Evolutionary conservation across 2,888 invertebrate species (phyloP).

Genomic region (Cerceris ruficornis): DNA sequence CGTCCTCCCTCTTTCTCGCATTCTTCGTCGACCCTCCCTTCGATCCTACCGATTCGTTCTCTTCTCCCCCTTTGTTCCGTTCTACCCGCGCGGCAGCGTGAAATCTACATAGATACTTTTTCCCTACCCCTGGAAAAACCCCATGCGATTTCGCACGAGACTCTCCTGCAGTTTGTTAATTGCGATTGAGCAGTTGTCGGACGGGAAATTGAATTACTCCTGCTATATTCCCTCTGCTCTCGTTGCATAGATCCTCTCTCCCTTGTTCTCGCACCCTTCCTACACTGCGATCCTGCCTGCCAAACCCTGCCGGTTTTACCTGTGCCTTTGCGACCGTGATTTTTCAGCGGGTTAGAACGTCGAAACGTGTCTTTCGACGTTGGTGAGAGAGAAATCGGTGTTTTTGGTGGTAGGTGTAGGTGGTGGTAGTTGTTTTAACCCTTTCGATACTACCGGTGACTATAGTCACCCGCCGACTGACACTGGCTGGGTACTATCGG

Average conservation of each 20-base stretch:
- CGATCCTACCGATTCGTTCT: conserved; percentile 21
- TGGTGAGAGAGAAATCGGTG: no score
- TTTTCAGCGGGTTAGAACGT: no score
- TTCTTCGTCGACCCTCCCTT: conserved; percentile 17
- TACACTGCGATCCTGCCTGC: background rate
- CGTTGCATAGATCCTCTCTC: conserved; percentile 30
- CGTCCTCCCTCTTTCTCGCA: conserved; percentile 22
- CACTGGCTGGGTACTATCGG: no score
- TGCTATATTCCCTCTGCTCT: conserved; percentile 31
- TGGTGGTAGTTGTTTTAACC: no score
- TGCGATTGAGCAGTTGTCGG: conserved; percentile 74
- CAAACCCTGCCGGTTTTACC: no score
- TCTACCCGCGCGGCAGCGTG: conserved; percentile 41
- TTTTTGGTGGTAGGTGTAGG: no score
- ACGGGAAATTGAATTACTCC: conserved; percentile 72
- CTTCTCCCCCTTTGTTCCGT: conserved; percentile 17
- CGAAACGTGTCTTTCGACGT: no score
- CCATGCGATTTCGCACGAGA: conserved; percentile 61
- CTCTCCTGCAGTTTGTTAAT: conserved; percentile 71
- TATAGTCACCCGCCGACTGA: no score
- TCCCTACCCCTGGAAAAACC: conserved; percentile 51
- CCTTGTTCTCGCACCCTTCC: conserved; percentile 32
- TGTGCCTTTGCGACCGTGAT: no score
- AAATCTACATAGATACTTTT: conserved; percentile 59
- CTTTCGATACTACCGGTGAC: no score